Conservation (phyloP, 2,797 vertebrate genomes). For the Etheostoma nigrum region DNA sequence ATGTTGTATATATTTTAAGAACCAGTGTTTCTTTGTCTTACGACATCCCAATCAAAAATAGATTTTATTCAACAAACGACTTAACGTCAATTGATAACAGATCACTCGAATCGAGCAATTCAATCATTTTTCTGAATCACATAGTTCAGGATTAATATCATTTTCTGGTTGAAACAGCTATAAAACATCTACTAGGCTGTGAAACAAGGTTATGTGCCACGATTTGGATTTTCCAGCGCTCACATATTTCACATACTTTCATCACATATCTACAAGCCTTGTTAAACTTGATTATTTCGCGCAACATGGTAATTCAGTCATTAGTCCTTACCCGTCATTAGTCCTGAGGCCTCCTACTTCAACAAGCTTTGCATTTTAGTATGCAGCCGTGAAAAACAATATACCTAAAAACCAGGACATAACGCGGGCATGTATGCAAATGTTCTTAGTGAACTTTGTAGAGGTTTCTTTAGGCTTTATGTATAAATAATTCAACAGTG, state of each 20-base stretch:
- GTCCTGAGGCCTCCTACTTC: conserved; percentile 40
- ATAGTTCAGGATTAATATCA: neutral
- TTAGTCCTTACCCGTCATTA: conserved; percentile 39
- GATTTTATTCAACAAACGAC: neutral
- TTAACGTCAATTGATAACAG: too few species aligned
- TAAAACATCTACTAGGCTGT: neutral
- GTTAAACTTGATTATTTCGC: conserved; percentile 52
- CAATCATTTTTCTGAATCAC: neutral
- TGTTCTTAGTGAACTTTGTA: neutral
- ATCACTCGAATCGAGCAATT: neutral
- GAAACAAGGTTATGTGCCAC: conserved; percentile 16
- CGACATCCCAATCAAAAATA: neutral
- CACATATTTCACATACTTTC: conserved; percentile 66
- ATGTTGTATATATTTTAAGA: neutral
- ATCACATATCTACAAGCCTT: conserved; percentile 67
- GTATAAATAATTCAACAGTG: neutral
- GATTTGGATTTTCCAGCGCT: neutral
- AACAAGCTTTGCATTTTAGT: conserved; percentile 55
- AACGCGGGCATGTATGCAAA: conserved; percentile 8
- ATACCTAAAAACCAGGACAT: neutral
- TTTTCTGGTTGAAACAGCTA: neutral
- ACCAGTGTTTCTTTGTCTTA: neutral
- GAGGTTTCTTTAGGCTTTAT: neutral
- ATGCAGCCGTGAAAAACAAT: conserved; percentile 46
- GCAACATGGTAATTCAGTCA: conserved; percentile 38